Conservation (phyloP, 2,113 vertebrate species). For the Catharus minimus region DNA sequence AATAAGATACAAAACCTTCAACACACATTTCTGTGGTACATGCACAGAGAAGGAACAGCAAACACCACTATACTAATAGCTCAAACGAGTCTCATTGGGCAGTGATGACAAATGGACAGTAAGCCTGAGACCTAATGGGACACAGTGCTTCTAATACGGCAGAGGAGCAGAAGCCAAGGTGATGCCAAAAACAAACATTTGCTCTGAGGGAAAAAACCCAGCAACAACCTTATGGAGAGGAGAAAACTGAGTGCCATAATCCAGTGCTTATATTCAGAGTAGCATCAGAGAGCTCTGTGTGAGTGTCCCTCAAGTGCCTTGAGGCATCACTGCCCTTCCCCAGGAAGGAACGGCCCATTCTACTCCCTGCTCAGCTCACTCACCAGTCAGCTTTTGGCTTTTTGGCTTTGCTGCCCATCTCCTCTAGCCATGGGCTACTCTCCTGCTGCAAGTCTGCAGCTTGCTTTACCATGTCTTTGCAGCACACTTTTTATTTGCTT, state of each 20-base stretch:
- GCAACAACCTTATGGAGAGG: neutral
- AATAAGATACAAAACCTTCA: neutral
- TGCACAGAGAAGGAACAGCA: accelerated
- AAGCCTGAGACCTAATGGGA: neutral
- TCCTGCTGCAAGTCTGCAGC: neutral
- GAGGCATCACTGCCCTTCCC: neutral
- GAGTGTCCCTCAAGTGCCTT: accelerated
- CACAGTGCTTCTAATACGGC: neutral
- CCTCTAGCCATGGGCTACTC: neutral
- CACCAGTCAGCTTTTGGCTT: neutral
- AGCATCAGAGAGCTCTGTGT: neutral
- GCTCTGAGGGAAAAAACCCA: accelerated
- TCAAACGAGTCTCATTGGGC: neutral
- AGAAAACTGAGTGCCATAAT: neutral
- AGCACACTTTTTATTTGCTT: neutral
- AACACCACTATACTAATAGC: accelerated
- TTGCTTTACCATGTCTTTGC: accelerated
- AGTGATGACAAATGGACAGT: neutral
- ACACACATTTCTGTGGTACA: neutral
- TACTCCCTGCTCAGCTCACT: neutral
- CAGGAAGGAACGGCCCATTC: neutral
- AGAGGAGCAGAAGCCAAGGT: neutral
- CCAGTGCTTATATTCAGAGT: neutral
- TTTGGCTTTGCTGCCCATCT: neutral
- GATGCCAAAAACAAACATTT: neutral